These are phyloP conservation scores for Tadarida brasiliensis DNA, from an alignment of 2,797 vertebrate species.

Conservation along the genomic window DNA sequence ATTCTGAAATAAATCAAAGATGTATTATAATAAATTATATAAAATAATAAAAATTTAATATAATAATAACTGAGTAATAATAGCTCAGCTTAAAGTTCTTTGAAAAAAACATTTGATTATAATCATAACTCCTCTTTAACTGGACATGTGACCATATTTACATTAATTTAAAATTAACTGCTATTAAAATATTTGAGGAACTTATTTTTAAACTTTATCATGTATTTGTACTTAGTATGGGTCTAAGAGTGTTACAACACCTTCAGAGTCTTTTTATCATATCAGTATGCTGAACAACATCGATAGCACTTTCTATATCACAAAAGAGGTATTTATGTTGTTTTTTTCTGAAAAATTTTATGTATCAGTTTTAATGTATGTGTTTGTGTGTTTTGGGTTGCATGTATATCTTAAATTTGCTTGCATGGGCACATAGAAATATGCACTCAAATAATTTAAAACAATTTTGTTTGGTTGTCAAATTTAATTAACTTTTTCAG, in stretches of 20 bases:
- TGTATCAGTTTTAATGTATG: neutral
- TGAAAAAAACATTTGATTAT: neutral
- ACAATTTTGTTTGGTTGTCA: neutral
- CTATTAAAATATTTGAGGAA: neutral
- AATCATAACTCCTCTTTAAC: neutral
- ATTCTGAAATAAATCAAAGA: neutral
- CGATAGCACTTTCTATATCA: neutral
- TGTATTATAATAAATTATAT: neutral
- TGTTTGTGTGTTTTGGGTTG: neutral
- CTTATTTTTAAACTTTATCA: neutral
- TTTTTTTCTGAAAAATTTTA: neutral
- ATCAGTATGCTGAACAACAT: neutral
- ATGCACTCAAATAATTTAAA: neutral
- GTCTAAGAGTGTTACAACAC: neutral
- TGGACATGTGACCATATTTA: neutral
- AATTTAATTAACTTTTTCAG: neutral
- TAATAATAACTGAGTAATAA: neutral
- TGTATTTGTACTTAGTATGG: neutral
- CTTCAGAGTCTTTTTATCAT: neutral
- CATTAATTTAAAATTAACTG: neutral
- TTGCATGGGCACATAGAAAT: neutral
- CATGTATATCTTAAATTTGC: neutral
- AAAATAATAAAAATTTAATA: neutral
- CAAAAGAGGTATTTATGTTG: neutral
- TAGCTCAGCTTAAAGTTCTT: neutral